Conservation (phyloP, 2,113 vertebrate species). For the Passerina amoena region DNA sequence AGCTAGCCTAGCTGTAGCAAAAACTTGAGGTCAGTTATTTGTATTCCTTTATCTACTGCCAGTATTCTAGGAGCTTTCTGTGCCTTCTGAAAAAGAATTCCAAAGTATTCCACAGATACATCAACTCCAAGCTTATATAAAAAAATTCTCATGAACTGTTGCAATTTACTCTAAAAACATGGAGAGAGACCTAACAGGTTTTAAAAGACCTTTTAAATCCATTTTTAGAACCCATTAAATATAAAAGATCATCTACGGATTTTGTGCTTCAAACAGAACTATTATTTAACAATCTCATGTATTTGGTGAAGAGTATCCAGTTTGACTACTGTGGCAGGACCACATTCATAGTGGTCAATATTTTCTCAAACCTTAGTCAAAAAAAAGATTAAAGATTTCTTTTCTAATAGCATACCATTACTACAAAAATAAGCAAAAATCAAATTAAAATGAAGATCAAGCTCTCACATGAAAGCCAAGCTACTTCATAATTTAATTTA, state of each 20-base stretch:
- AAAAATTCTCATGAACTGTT: neutral
- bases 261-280: neutral
- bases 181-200: neutral
- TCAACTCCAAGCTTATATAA: neutral
- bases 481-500: neutral
- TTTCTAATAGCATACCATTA: neutral
- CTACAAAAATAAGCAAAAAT: neutral
- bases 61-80: neutral
- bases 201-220: neutral
- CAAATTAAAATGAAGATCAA: neutral
- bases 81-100: neutral
- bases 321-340: neutral
- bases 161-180: neutral
- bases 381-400: neutral
- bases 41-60: neutral
- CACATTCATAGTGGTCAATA: neutral
- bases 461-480: neutral
- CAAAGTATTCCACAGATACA: neutral
- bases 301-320: neutral
- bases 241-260: neutral
- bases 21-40: neutral
- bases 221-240: neutral
- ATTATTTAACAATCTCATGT: neutral
- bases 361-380: neutral
- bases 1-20: neutral